Evolutionary conservation across 1,140 invertebrate species (phyloP), one percentile per base, ranked within the genome.

Genomic region (Whitmania pigra): DNA sequence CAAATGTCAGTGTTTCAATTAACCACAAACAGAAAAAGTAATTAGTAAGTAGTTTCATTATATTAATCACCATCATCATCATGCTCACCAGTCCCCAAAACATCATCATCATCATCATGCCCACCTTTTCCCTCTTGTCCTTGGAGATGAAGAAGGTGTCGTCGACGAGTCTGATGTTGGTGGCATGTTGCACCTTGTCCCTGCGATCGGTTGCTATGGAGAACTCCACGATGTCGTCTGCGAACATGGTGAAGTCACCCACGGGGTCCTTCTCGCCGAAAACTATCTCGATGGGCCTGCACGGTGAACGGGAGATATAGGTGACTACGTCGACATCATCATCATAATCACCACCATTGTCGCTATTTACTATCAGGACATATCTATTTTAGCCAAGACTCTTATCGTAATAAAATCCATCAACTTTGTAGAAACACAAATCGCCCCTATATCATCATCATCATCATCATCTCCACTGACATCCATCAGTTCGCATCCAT

Each of bases 241-340:
- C 85, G 82, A 85, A 88, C 66, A 97, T 84, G 31, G 93, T 97
- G 81, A 93, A 97, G 80, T 95, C 92, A 60, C 93, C 92, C 76
- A 88, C 88, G 80, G 91, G 89, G 84, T 98, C 94, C 83, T 95
- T 94, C 76, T 97, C 94, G 11, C 93, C 93, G 84, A 94, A 98
- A 27, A 90, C 89, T 74, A 94, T 90, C 84, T 96, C 91, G 54
- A 91, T 88, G 82, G 73, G 22, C 27, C 78, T 79, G 73, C 31
- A 36, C n/a, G 31, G 31, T 36, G 31, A 36, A 36, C 6, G 31
- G 31, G 31, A 36, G 9, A 7, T n/a, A 15, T 5, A 63, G 18
- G 18, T 63, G 9, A 63, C 29, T 15, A 17, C 13, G 13, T 13
- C 15, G 18, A 15, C 20, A 20, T 63, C 20, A 31, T n/a, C 57